Base-by-base conservation (phyloP, 2,888 invertebrate genomes). In the Euphydryas editha region DNA sequence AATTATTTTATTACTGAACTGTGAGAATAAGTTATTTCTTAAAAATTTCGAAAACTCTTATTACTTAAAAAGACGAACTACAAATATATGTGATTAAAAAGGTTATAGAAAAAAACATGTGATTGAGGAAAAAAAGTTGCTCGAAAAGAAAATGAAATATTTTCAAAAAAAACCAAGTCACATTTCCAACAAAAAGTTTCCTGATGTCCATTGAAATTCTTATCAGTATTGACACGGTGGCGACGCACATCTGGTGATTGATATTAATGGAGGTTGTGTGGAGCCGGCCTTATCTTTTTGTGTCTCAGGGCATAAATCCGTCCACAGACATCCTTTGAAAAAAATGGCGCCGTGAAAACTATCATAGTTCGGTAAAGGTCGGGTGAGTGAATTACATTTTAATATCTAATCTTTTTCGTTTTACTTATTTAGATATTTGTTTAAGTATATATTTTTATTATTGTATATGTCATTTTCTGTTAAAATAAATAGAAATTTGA, bases 181-280 rank as follows among this genome's bases (percentile, higher is more conserved):
- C 36, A 60, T 39, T 36, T 30, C 21, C 39, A 36, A 55, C 63
- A 62, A 68, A 67, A 70, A 65, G 58, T 65, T 49, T 65, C 47
- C 54, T 20, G 42, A 64, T 56, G 77, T 79, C 82, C 80, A 86
- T 86, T 83, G 83, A 85, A 83, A 81, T 75, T 76, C 81, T 87
- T 88, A 89, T 88, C 88, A 83, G 76, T 76, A 82, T 79, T 81
- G 82, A 81, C 80, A 78, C 76, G 75, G 54, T 30, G 49, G 49
- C 78, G 81, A 78, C 70, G 66, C 65, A 73, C 79, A 76, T 76
- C 73, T 74, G 75, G 86, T 88, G 90, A 90, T 89, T 87, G 90
- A 90, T 88, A 90, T 88, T 88, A 88, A 90, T 87, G 86, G 82
- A 75, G 72, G 74, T 71, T 72, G 72, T 75, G 73, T 79, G 21